A percentile compares a stretch with the other conserved stretches of the same genome.
Evolutionary conservation across 2,797 vertebrate species (phyloP).

Genomic region (Esox masquinongy): DNA sequence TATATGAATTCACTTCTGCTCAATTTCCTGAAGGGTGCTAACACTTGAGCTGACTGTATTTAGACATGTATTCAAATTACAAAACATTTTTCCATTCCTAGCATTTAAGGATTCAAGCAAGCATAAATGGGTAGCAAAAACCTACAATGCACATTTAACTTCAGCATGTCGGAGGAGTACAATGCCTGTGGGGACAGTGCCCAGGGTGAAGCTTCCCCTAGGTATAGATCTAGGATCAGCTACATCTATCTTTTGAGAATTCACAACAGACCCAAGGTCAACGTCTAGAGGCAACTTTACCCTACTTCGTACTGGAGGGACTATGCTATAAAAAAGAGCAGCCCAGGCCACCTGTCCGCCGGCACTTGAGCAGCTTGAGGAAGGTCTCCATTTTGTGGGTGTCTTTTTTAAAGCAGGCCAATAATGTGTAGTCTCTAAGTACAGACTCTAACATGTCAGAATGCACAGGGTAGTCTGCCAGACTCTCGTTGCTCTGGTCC

Average conservation of each 20-base stretch:
- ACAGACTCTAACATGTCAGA: constrained; percentile 29
- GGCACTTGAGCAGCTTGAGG: constrained; percentile 53
- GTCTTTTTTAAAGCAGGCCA: constrained; percentile 57
- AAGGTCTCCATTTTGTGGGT: constrained; percentile 58
- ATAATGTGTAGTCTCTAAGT: constrained; percentile 41
- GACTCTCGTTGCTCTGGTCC: constrained; percentile 18
- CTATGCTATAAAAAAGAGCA: constrained; percentile 40
- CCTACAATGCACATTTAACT: neutral
- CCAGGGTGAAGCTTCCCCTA: neutral
- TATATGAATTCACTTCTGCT: too few relatives aligned
- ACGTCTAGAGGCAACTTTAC: neutral
- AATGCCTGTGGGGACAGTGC: neutral
- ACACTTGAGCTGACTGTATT: too few relatives aligned
- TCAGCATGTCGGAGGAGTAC: neutral
- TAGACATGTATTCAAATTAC: neutral
- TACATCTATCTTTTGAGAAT: neutral
- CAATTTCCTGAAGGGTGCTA: too few relatives aligned
- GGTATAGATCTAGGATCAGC: neutral
- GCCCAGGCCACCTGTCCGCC: constrained; percentile 28
- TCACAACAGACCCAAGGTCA: neutral
- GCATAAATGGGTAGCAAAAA: neutral
- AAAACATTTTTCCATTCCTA: neutral
- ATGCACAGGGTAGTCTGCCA: neutral
- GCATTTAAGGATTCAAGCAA: neutral
- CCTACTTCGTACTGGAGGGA: neutral